Percentiles rank a stretch among this genome's conserved stretches.
These are phyloP conservation scores for Gobionotothen gibberifrons DNA, from an alignment of 2,797 vertebrate species.

Conservation along the genomic window DNA sequence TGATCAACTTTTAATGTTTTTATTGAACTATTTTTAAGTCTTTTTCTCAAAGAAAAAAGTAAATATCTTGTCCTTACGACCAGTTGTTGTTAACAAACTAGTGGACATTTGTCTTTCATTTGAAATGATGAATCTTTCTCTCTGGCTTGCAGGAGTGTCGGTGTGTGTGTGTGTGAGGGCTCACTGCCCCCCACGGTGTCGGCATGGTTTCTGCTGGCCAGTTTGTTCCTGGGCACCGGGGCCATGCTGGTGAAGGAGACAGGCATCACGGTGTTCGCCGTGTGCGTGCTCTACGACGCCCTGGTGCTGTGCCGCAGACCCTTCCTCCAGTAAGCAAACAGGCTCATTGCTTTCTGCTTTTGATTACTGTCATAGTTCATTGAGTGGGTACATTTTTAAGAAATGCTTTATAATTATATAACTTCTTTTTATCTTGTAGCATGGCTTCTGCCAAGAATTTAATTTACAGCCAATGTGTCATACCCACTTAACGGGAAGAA, in stretches of 20 bases:
- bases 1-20: too few relatives aligned
- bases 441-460: too few relatives aligned
- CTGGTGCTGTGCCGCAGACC: constrained; percentile 89
- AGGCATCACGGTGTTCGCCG: constrained; percentile 94
- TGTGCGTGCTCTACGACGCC: constrained; percentile 93
- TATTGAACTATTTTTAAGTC: too few relatives aligned
- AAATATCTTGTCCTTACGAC: too few relatives aligned
- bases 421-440: too few relatives aligned
- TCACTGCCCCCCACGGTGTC: constrained; percentile 86
- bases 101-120: background rate
- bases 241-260: constrained; percentile 99
- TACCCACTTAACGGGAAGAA: too few relatives aligned
- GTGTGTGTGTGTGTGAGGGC: constrained; percentile 75
- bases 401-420: too few relatives aligned
- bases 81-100: background rate
- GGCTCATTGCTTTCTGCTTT: background rate
- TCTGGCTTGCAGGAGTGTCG: constrained; percentile 88
- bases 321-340: constrained; percentile 85
- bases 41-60: too few relatives aligned
- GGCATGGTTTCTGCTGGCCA: constrained; percentile 84
- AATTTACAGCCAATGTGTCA: too few relatives aligned
- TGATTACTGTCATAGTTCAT: too few relatives aligned
- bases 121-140: constrained; percentile 29
- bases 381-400: too few relatives aligned
- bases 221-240: constrained; percentile 91